Percentiles rank a stretch among this genome's conserved stretches.
These are phyloP conservation scores for Archilochus colubris DNA, from an alignment of 2,113 vertebrate genomes.

Conservation along the genomic window DNA sequence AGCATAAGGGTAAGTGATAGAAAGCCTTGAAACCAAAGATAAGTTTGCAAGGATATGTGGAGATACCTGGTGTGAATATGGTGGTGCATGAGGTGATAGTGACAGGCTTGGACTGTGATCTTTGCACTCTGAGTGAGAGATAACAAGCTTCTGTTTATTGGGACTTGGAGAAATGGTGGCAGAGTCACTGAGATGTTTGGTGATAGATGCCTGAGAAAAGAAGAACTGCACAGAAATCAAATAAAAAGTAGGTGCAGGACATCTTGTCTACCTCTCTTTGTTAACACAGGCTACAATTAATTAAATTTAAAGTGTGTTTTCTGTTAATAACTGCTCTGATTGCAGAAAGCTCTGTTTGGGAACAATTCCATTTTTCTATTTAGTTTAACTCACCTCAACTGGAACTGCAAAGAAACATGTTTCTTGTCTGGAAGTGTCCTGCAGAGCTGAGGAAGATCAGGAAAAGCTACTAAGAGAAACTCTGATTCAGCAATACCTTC, in stretches of 20 bases:
- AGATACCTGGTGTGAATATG: neutral
- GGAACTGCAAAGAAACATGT: neutral
- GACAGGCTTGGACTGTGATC: neutral
- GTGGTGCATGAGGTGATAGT: neutral
- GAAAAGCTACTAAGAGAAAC: neutral
- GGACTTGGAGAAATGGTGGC: neutral
- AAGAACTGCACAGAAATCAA: fast-evolving
- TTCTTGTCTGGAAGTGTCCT: neutral
- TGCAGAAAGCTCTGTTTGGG: neutral
- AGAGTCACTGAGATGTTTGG: neutral
- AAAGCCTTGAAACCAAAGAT: neutral
- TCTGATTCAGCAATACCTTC: neutral
- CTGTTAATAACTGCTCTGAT: neutral
- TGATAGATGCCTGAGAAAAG: neutral
- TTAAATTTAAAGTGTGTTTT: neutral
- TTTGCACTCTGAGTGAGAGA: neutral
- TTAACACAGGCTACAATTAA: neutral
- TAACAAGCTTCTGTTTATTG: neutral
- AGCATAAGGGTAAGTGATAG: neutral
- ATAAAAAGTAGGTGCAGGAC: neutral
- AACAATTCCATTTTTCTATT: neutral
- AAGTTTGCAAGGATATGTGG: neutral
- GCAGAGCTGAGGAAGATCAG: neutral
- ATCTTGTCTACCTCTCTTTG: neutral
- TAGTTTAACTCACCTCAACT: neutral